These are phyloP conservation scores for Dermochelys coriacea DNA, from an alignment of 2,797 vertebrate genomes.

Conservation along the genomic window DNA sequence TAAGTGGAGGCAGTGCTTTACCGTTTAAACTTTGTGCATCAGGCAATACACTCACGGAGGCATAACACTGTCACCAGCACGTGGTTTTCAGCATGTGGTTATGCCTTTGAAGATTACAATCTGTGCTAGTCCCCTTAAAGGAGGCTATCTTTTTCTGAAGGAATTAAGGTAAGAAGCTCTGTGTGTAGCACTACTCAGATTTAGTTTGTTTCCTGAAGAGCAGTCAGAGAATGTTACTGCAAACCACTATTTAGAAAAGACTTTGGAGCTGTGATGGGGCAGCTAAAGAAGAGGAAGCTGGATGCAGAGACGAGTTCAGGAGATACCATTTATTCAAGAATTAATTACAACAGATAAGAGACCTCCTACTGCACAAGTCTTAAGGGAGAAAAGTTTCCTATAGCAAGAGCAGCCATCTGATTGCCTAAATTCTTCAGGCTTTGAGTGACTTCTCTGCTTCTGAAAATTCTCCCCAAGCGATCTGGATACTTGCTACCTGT, in stretches of 20 bases:
- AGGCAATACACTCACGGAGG: neutral
- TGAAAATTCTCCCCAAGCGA: neutral
- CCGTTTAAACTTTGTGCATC: neutral
- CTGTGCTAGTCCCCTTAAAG: neutral
- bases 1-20: neutral
- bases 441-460: neutral
- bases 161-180: neutral
- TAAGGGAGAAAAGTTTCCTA: neutral
- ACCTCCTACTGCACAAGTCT: neutral
- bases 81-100: neutral
- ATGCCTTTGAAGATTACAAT: neutral
- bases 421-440: neutral
- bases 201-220: neutral
- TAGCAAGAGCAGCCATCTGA: neutral
- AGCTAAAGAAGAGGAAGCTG: neutral
- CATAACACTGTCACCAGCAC: neutral
- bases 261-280: neutral
- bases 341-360: neutral
- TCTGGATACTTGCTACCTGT: neutral
- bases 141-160: constrained; percentile 20
- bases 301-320: neutral
- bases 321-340: neutral
- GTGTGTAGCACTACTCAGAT: neutral
- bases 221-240: neutral
- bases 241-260: neutral